phyloP scores from a whole-genome alignment of 2,888 invertebrate genomes.

The Heliconius hortense region DNA sequence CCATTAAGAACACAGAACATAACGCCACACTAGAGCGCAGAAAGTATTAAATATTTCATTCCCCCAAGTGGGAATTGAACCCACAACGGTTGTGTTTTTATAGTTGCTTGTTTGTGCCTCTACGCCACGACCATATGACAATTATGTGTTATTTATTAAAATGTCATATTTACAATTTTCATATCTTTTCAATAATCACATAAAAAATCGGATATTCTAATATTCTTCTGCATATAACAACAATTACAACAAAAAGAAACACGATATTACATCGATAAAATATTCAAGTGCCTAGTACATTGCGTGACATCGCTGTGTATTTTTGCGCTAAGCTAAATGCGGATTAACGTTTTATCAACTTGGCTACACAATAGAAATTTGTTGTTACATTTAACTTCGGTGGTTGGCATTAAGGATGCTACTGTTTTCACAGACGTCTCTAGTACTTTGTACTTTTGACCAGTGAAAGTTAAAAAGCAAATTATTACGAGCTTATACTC shows the following conservation, averaged over 20 bases:
- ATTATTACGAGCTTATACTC: too few relatives aligned
- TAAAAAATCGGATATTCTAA: neutral
- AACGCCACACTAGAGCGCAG: too few relatives aligned
- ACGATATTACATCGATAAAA: slow-evolving; percentile 6
- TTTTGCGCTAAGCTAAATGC: slow-evolving; percentile 16
- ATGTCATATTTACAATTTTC: neutral
- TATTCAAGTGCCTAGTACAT: slow-evolving; percentile 5
- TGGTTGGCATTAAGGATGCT: neutral
- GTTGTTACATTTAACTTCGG: slow-evolving; percentile 11
- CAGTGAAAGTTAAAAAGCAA: too few relatives aligned
- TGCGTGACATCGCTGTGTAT: slow-evolving; percentile 3
- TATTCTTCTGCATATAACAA: neutral
- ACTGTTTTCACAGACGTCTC: neutral
- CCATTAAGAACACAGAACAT: too few relatives aligned
- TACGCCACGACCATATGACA: too few relatives aligned
- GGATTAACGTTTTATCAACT: slow-evolving; percentile 5
- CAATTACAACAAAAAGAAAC: neutral
- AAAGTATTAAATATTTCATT: too few relatives aligned
- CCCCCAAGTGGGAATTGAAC: too few relatives aligned
- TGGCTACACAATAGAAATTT: slow-evolving; percentile 11
- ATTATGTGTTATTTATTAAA: neutral
- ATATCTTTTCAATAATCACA: neutral
- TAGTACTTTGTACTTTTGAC: neutral
- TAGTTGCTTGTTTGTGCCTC: too few relatives aligned
- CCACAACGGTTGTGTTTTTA: too few relatives aligned